phyloP scores from a whole-genome alignment of 2,888 invertebrate genomes.

The Choristoneura rosaceana region DNA sequence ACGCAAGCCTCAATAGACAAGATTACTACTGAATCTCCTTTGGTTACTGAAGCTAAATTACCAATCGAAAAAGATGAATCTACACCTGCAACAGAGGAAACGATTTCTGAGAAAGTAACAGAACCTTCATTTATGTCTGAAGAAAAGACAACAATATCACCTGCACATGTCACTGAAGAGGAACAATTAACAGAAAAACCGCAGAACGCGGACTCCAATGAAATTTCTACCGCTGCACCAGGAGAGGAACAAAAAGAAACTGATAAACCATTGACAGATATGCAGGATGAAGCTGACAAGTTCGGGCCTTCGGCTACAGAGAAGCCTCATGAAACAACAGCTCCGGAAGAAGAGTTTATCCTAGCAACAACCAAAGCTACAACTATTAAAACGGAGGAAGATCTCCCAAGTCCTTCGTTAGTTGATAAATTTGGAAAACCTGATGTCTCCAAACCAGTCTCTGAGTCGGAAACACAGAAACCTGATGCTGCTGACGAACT shows the following conservation, averaged over 20 bases:
- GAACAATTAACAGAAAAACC: constrained; percentile 24
- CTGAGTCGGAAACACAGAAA: constrained; percentile 43
- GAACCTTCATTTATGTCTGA: constrained; percentile 18
- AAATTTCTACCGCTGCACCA: constrained; percentile 29
- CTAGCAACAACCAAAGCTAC: constrained; percentile 45
- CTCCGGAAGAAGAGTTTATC: constrained; percentile 45
- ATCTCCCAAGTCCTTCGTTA: constrained; percentile 39
- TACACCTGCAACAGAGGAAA: constrained; percentile 3
- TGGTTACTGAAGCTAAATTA: constrained; percentile 10
- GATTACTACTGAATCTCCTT: constrained; percentile 20
- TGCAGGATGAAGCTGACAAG: constrained; percentile 44
- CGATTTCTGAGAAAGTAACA: constrained; percentile 21
- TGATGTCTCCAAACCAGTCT: constrained; percentile 55
- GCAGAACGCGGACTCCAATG: constrained; percentile 31
- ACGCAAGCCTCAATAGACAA: constrained; percentile 25
- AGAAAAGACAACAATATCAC: constrained; percentile 25
- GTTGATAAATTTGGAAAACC: constrained; percentile 59
- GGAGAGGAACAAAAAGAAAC: constrained; percentile 36
- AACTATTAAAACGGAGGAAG: constrained; percentile 44
- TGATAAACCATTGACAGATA: constrained; percentile 35
- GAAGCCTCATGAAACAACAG: constrained; percentile 45
- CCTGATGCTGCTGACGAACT: constrained; percentile 58
- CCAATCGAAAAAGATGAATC: constrained; percentile 24
- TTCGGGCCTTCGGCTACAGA: constrained; percentile 37
- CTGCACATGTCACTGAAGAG: constrained; percentile 20